Percentiles rank a stretch among this genome's conserved stretches.
These are phyloP conservation scores for Cinara cedri DNA, from an alignment of 2,888 invertebrate species.

Conservation along the genomic window DNA sequence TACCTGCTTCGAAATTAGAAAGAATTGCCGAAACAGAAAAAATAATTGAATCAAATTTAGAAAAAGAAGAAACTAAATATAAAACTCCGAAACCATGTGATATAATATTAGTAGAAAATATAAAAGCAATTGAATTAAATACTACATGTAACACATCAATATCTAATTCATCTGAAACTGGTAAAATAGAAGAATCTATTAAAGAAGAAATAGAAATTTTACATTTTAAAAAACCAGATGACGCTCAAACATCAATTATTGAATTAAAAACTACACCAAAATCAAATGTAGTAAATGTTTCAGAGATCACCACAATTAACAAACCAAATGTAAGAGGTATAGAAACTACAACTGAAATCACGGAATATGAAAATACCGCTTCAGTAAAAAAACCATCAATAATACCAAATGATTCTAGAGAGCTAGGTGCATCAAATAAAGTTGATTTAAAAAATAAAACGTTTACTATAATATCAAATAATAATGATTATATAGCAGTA, in stretches of 20 bases:
- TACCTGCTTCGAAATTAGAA: too few species aligned
- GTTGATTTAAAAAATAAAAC: neutral
- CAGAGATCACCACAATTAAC: neutral
- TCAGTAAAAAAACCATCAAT: neutral
- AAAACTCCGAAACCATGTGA: neutral
- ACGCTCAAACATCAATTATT: neutral
- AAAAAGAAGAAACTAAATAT: neutral
- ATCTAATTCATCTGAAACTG: neutral
- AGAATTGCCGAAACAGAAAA: neutral
- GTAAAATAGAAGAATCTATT: neutral
- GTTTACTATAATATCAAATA: neutral
- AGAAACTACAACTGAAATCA: neutral
- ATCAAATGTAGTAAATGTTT: neutral
- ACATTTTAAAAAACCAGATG: neutral
- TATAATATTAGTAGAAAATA: neutral
- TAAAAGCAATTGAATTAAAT: neutral
- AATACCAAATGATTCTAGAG: neutral
- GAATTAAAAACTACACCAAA: neutral
- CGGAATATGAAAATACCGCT: neutral
- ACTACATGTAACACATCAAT: neutral
- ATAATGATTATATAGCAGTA: neutral
- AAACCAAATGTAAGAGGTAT: neutral
- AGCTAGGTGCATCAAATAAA: neutral
- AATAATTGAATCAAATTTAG: neutral
- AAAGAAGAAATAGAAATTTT: neutral